Conservation (phyloP, 2,797 vertebrate genomes). For the Kryptolebias ocellatus region DNA sequence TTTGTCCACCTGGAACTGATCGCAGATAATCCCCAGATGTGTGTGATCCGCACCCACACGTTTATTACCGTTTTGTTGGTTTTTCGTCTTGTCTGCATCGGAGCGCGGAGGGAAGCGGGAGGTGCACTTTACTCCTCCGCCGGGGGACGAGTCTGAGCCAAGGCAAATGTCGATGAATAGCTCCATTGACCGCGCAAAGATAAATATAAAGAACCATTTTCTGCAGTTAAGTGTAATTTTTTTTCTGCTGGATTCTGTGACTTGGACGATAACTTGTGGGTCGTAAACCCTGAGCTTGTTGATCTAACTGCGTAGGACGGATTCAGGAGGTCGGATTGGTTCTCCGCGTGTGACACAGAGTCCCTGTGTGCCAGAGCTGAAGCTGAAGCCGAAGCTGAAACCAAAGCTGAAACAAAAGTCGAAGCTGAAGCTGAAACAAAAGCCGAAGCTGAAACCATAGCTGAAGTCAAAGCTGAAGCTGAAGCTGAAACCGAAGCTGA, state of each 20-base stretch:
- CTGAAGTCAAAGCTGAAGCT: too few relatives aligned
- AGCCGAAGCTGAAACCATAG: too few relatives aligned
- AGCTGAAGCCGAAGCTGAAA: too few relatives aligned
- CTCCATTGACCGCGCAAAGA: constrained; percentile 72
- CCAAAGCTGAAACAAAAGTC: too few relatives aligned
- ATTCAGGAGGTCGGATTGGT: constrained; percentile 48
- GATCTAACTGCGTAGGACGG: constrained; percentile 58
- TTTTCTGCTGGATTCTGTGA: constrained; percentile 52
- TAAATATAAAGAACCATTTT: constrained; percentile 73
- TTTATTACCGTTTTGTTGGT: constrained; percentile 45
- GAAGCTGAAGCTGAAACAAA: too few relatives aligned
- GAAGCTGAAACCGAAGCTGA: too few relatives aligned
- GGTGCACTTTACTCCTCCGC: constrained; percentile 35
- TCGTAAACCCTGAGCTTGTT: constrained; percentile 65
- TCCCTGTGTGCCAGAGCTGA: constrained; percentile 30
- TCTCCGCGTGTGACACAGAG: constrained; percentile 39
- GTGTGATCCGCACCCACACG: constrained; percentile 27
- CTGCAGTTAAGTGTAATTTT: constrained; percentile 67
- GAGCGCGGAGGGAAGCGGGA: constrained; percentile 40
- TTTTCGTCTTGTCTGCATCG: constrained; percentile 39
- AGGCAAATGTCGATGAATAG: constrained; percentile 73
- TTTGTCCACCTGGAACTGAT: constrained; percentile 10
- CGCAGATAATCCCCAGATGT: constrained; percentile 28
- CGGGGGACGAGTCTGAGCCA: constrained; percentile 44
- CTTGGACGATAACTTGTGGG: constrained; percentile 46